phyloP scores from a whole-genome alignment of 1,140 invertebrate species.

The Drosophila lini region DNA sequence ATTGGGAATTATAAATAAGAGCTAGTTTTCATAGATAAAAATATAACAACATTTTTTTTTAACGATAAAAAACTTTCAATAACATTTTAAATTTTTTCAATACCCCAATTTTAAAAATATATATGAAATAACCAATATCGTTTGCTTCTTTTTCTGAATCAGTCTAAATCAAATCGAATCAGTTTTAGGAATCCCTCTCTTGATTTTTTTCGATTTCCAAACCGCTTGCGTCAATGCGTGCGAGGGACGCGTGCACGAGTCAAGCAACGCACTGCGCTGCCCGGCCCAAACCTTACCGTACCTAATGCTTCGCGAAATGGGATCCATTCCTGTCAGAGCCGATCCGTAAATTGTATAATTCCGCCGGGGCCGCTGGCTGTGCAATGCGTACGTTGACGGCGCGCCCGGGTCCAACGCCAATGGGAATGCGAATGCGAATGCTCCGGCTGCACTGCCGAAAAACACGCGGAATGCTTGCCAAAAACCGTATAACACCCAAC shows the following conservation, averaged over 20 bases:
- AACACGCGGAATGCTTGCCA: constrained; percentile 69
- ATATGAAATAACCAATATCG: too few species aligned
- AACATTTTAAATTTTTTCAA: too few species aligned
- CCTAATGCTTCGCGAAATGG: constrained; percentile 42
- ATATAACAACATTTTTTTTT: neutral
- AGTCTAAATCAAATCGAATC: neutral
- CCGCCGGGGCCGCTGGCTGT: constrained; percentile 27
- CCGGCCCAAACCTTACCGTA: constrained; percentile 42
- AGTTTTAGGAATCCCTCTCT: constrained; percentile 4
- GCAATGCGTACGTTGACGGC: constrained; percentile 48
- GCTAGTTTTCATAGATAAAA: neutral
- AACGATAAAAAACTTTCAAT: neutral
- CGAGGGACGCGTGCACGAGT: constrained; percentile 38
- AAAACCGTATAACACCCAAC: constrained; percentile 79
- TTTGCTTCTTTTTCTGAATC: too few species aligned
- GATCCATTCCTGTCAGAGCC: neutral
- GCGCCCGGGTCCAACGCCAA: constrained; percentile 43
- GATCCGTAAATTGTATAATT: neutral
- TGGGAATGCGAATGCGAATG: constrained; percentile 32
- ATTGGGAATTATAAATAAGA: neutral
- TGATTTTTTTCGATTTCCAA: constrained; percentile 62
- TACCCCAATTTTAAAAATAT: too few species aligned
- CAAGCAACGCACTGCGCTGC: constrained; percentile 54
- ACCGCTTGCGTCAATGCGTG: constrained; percentile 72
- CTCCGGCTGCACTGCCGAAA: constrained; percentile 56